Percentiles rank a stretch among this genome's conserved stretches.
These are phyloP conservation scores for Crax fasciolata DNA, from an alignment of 2,797 vertebrate genomes.

Conservation along the genomic window DNA sequence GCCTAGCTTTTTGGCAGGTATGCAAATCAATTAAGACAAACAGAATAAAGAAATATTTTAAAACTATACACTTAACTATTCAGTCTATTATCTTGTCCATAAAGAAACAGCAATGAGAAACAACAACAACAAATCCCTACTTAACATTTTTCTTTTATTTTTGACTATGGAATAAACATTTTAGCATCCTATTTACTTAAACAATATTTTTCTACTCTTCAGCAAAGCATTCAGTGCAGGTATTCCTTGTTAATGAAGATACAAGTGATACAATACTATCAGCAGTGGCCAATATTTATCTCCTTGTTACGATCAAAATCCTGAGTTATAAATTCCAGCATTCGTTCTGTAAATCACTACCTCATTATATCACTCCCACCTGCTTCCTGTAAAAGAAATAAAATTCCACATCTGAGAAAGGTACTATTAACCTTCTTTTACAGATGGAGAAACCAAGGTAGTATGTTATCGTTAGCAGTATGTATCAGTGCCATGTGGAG, in stretches of 20 bases:
- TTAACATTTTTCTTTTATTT: neutral
- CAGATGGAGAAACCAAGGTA: neutral
- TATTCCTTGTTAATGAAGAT: neutral
- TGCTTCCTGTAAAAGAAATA: neutral
- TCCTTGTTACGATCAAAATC: neutral
- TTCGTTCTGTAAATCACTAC: neutral
- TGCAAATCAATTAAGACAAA: neutral
- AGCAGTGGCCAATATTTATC: neutral
- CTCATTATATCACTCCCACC: neutral
- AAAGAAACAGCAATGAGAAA: neutral
- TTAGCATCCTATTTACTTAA: neutral
- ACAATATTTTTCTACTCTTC: neutral
- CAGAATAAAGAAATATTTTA: neutral
- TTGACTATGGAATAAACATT: neutral
- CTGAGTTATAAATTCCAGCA: neutral
- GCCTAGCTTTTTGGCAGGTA: neutral
- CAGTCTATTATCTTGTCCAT: neutral
- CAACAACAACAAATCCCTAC: neutral
- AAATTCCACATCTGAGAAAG: neutral
- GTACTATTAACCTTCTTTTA: neutral
- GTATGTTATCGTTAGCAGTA: fast-evolving
- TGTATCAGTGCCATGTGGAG: neutral
- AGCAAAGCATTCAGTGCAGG: neutral
- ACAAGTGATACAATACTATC: neutral
- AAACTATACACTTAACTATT: neutral